Evolutionary conservation across 2,888 invertebrate genomes (phyloP), one percentile per base, ranked within the genome.

Genomic region (Bellardia pandia): DNA sequence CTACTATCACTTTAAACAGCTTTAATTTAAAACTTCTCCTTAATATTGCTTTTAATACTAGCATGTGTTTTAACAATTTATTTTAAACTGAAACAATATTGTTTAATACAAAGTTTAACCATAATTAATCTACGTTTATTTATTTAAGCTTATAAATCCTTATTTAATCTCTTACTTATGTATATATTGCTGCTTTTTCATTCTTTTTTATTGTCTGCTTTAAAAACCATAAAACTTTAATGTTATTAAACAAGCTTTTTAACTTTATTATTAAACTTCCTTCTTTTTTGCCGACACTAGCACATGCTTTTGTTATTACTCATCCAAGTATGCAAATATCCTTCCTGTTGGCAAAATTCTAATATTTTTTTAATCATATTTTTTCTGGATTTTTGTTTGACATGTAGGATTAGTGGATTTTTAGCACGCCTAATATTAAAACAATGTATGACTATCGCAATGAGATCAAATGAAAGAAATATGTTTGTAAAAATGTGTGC

Each of bases 391-490:
- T 13, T 42, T 23, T 23, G 23, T 66, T 23, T 42, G 0, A 3
- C 13, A 45, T 37, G 13, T 45, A 45, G 3, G 45, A 45, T 45
- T 45, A 11, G 42, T 16, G 2, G 40, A 82, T 75, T 82, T 82
- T 60, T 40, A 75, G 60, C 82, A 75, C 82, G 82, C 75, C 58
- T 82, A 68, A 68, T 75, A 69, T 75, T 33, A 45, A 48, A 75
- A 75, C 81, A 82, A 75, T 69, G 45, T 60, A 74, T 60, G 74
- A 74, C 33, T 60, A 58, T 72, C 14, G 48, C 60, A 60, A 74
- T 45, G 42, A 45, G 45, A 60, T 33, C 42, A 74, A n/a, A 60
- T 71, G 40, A 71, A 71, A 9, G 56, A 16, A 64, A 62, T 13
- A 33, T 33, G 14, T 14, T n/a, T 33, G 33, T 42, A 62, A 7